These are phyloP conservation scores for Pogonomyrmex californicus DNA, from an alignment of 1,140 invertebrate species.

Conservation along the genomic window DNA sequence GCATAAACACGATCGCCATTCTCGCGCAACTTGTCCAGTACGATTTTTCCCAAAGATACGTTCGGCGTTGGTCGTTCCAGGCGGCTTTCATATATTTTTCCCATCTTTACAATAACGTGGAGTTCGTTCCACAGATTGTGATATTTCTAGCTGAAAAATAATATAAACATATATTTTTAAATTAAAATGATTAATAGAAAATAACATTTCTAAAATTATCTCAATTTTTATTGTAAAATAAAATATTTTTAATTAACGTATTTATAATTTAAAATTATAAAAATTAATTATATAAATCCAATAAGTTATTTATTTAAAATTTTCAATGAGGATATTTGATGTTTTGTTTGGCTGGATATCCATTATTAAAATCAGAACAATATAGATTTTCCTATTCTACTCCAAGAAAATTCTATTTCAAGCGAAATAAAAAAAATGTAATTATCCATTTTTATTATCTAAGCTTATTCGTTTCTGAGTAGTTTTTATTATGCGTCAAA, in stretches of 20 bases:
- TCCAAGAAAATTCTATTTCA: background rate
- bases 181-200: background rate
- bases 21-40: constrained; percentile 51
- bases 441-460: background rate
- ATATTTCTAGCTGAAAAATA: constrained; percentile 25
- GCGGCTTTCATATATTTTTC: constrained; percentile 54
- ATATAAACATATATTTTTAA: background rate
- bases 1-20: constrained; percentile 41
- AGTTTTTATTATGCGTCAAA: background rate
- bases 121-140: background rate
- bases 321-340: background rate
- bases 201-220: background rate
- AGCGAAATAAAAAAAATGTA: background rate
- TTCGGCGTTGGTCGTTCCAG: constrained; percentile 23
- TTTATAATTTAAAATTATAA: background rate
- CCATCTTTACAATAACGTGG: constrained; percentile 16
- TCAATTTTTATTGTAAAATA: background rate
- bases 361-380: background rate
- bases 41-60: constrained; percentile 67
- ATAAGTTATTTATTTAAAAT: background rate
- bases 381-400: background rate
- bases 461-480: background rate
- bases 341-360: background rate
- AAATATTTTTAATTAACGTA: too few relatives aligned
- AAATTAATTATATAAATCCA: background rate